Evolutionary conservation across 2,888 invertebrate genomes (phyloP).

Genomic region (Tetramorium bicarinatum): DNA sequence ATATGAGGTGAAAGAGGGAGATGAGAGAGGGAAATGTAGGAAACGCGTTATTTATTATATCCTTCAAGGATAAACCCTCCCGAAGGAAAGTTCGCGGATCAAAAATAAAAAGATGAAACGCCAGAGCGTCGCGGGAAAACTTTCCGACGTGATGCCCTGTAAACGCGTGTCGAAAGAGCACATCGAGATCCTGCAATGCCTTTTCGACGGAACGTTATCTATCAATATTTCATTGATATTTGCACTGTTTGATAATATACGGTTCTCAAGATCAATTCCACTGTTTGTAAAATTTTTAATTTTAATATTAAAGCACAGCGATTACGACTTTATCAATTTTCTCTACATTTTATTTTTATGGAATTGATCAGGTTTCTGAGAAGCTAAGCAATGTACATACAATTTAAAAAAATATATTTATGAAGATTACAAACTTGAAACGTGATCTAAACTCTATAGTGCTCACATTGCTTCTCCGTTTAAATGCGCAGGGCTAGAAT

Average conservation of each 20-base stretch:
- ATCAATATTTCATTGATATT: slow-evolving; percentile 1
- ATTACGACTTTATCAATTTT: background rate
- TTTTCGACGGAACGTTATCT: background rate
- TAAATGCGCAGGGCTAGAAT: slow-evolving; percentile 21
- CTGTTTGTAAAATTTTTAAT: background rate
- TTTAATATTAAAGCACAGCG: background rate
- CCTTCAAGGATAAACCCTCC: background rate
- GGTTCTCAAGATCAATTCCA: background rate
- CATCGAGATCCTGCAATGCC: background rate
- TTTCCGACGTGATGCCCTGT: background rate
- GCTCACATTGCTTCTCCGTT: background rate
- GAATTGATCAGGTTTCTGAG: background rate
- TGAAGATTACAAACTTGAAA: background rate
- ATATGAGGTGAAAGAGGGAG: background rate
- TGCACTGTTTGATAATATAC: background rate
- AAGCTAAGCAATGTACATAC: background rate
- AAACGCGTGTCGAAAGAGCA: background rate
- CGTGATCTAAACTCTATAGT: background rate
- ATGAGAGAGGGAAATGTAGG: background rate
- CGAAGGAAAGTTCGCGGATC: slow-evolving; percentile 7
- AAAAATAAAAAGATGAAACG: background rate
- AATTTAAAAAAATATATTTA: background rate
- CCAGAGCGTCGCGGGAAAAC: background rate
- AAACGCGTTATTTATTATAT: slow-evolving; percentile 33
- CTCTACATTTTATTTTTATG: background rate